Conservation (phyloP, 2,797 vertebrate genomes). For the Syndactyla subalaris region DNA sequence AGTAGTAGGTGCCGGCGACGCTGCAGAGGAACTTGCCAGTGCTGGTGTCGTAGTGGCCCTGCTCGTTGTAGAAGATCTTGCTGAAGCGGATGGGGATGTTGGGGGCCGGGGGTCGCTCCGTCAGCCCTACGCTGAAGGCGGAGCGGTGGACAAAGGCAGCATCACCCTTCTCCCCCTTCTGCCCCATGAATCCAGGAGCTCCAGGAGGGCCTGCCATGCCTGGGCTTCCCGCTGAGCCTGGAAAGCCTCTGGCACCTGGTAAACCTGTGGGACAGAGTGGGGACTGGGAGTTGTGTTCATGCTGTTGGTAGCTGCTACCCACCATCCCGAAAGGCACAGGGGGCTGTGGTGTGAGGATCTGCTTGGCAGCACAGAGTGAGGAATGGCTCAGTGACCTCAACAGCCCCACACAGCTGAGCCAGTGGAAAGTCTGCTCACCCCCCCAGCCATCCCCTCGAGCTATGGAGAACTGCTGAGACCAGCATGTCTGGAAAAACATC, state of each 20-base stretch:
- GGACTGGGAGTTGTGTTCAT: neutral
- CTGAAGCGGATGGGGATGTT: constrained; percentile 82
- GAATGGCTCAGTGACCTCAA: neutral
- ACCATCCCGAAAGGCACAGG: accelerated
- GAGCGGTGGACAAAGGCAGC: constrained; percentile 75
- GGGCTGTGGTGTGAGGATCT: neutral
- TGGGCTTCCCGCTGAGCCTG: constrained; percentile 65
- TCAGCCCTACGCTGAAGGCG: constrained; percentile 84
- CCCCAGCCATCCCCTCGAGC: accelerated
- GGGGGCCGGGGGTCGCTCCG: constrained; percentile 29
- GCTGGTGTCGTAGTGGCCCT: constrained; percentile 79
- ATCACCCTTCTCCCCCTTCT: constrained; percentile 78
- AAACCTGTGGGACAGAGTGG: constrained; percentile 68
- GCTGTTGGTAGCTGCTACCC: accelerated
- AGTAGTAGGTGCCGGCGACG: constrained; percentile 81
- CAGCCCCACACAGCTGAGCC: neutral
- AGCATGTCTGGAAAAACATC: neutral
- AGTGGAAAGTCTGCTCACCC: neutral
- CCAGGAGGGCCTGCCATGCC: constrained; percentile 74
- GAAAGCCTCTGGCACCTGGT: constrained; percentile 74
- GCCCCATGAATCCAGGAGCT: constrained; percentile 73
- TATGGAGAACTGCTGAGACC: neutral
- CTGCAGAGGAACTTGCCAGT: constrained; percentile 85
- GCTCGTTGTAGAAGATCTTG: constrained; percentile 85
- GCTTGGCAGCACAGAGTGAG: accelerated